A percentile compares a stretch with the other conserved stretches of the same genome.
These are phyloP conservation scores for Cheilosia pagana DNA, from an alignment of 2,888 invertebrate species.

Conservation along the genomic window DNA sequence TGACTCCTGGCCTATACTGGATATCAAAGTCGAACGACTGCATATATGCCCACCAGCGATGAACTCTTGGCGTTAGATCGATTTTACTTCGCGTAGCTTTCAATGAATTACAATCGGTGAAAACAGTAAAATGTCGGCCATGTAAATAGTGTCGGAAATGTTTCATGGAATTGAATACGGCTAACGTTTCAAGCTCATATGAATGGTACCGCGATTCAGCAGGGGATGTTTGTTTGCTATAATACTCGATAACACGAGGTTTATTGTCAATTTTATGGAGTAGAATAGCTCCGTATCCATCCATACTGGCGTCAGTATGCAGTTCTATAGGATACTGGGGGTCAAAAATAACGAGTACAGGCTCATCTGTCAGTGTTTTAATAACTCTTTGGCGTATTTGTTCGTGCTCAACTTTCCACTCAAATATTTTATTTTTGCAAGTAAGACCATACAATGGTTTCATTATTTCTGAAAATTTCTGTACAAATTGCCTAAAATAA, in stretches of 20 bases:
- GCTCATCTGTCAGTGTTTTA: constrained; percentile 46
- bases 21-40: constrained; percentile 59
- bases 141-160: constrained; percentile 73
- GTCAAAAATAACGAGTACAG: constrained; percentile 71
- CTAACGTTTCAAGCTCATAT: constrained; percentile 73
- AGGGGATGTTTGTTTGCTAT: constrained; percentile 44
- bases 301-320: constrained; percentile 63
- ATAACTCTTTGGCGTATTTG: constrained; percentile 46
- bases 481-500: constrained; percentile 38
- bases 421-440: constrained; percentile 2
- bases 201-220: constrained; percentile 66
- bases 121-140: constrained; percentile 38
- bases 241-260: constrained; percentile 51
- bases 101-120: constrained; percentile 65
- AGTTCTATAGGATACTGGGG: constrained; percentile 70
- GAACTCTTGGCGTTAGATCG: constrained; percentile 51
- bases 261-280: constrained; percentile 45
- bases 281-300: constrained; percentile 46
- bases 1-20: constrained; percentile 36
- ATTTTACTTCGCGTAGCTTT: constrained; percentile 37
- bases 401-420: constrained; percentile 35
- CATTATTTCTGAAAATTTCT: constrained; percentile 17
- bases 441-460: constrained; percentile 25
- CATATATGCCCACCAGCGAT: constrained; percentile 62
- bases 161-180: constrained; percentile 69